Evolutionary conservation across 2,797 vertebrate species (phyloP).

Genomic region (Cercopithecus neglectus): DNA sequence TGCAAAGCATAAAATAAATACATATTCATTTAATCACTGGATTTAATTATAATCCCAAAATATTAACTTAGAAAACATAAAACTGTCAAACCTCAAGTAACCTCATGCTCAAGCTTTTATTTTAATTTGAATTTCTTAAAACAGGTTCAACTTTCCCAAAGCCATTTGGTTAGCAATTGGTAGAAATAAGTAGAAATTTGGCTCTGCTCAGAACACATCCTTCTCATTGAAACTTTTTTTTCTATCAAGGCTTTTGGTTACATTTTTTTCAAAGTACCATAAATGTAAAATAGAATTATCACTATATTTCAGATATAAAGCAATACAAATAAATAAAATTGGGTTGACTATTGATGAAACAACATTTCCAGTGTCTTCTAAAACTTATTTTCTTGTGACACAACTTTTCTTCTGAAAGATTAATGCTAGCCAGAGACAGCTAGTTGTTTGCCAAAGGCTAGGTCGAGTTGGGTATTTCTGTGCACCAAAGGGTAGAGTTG

Average conservation of each 20-base stretch:
- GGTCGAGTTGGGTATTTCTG: background rate
- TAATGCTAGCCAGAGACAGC: background rate
- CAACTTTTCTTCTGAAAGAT: background rate
- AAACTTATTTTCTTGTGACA: background rate
- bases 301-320: background rate
- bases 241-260: background rate
- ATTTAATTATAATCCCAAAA: background rate
- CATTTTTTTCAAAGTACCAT: background rate
- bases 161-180: background rate
- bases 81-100: background rate
- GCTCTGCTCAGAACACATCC: background rate
- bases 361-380: background rate
- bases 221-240: background rate
- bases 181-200: constrained; percentile 6
- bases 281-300: background rate
- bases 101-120: background rate
- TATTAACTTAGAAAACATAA: background rate
- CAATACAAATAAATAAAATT: background rate
- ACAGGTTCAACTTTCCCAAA: background rate
- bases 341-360: background rate
- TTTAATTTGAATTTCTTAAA: constrained; percentile 20
- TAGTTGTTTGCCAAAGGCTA: background rate
- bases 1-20: constrained; percentile 14
- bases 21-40: background rate
- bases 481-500: background rate